Percentiles rank a stretch among this genome's conserved stretches.
These are phyloP conservation scores for Momotus momota DNA, from an alignment of 2,797 vertebrate genomes.

Conservation along the genomic window DNA sequence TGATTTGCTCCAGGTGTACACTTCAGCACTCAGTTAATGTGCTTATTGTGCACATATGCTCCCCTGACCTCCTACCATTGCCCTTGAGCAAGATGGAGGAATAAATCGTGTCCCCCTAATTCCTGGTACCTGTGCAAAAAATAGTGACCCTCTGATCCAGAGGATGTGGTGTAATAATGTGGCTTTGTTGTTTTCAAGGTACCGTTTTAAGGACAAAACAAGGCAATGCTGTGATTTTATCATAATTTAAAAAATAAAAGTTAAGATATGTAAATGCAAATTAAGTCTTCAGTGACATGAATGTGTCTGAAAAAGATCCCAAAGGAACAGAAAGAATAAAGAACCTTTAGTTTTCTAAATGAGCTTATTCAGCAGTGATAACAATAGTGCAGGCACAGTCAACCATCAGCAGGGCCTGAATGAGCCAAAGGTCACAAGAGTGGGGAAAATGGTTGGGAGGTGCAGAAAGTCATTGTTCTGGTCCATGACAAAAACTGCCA, in stretches of 20 bases:
- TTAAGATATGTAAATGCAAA: background rate
- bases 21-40: accelerated
- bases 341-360: background rate
- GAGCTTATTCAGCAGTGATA: background rate
- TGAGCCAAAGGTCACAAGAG: background rate
- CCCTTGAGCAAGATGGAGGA: background rate
- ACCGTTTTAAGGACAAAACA: background rate
- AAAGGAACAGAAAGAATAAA: background rate
- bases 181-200: background rate
- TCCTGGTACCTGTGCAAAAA: background rate
- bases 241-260: background rate
- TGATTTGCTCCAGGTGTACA: background rate
- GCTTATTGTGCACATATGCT: background rate
- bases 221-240: background rate
- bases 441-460: background rate
- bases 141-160: background rate
- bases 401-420: background rate
- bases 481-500: background rate
- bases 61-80: background rate
- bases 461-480: background rate
- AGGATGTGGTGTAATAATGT: background rate
- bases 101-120: background rate
- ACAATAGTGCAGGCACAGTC: background rate
- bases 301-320: background rate
- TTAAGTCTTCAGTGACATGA: background rate